A percentile compares a stretch with the other conserved stretches of the same genome.
These are phyloP conservation scores for Halictus quadricinctus DNA, from an alignment of 2,888 invertebrate species.

Conservation along the genomic window DNA sequence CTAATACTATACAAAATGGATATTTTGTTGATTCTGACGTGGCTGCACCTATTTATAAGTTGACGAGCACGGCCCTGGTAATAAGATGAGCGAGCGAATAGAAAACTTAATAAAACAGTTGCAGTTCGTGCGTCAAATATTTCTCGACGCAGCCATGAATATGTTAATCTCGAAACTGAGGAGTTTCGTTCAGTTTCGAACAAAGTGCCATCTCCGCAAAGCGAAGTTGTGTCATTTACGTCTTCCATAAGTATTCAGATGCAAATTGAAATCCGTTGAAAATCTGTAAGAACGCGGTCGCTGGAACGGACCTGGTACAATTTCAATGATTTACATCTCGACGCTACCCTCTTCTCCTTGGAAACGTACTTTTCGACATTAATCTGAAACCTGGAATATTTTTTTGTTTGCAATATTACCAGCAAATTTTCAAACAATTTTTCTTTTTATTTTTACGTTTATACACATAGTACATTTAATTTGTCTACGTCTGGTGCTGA, in stretches of 20 bases:
- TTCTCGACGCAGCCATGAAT: conserved; percentile 44
- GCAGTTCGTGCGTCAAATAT: conserved; percentile 47
- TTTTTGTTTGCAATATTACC: too few species aligned
- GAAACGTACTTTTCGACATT: background rate
- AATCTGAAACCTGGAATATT: background rate
- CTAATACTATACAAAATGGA: background rate
- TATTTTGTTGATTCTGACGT: background rate
- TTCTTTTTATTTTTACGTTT: too few species aligned
- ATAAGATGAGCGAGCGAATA: conserved; percentile 24
- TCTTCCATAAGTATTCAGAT: conserved; percentile 43
- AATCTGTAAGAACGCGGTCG: conserved; percentile 7
- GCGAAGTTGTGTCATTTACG: conserved; percentile 47
- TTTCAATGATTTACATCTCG: conserved; percentile 17
- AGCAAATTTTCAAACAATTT: background rate
- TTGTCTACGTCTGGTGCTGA: background rate
- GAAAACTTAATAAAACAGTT: conserved; percentile 46
- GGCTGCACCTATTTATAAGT: background rate
- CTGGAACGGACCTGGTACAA: conserved; percentile 22
- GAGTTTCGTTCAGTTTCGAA: conserved; percentile 17
- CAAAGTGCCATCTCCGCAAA: conserved; percentile 38
- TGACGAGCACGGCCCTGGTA: background rate
- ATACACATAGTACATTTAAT: too few species aligned
- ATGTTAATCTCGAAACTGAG: conserved; percentile 47
- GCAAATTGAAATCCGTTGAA: conserved; percentile 48
- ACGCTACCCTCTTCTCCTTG: too few species aligned